A percentile compares a stretch with the other conserved stretches of the same genome.
These are phyloP conservation scores for Xerus inauris DNA, from an alignment of 2,113 vertebrate species.

Conservation along the genomic window DNA sequence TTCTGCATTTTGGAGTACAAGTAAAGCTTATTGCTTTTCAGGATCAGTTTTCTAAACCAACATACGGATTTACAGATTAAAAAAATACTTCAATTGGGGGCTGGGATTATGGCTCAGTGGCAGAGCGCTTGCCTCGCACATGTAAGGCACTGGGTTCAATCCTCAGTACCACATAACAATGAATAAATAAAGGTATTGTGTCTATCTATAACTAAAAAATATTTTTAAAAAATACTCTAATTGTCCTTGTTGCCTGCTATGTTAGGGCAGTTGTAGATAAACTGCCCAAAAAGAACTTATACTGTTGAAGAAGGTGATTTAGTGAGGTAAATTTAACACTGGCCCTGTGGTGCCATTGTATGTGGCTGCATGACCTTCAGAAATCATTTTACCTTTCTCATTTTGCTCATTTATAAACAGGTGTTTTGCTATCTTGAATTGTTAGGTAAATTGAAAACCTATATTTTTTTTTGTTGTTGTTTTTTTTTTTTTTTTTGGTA, in stretches of 20 bases:
- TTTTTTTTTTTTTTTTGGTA: no score
- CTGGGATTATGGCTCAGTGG: no score
- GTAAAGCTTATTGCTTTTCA: not conserved
- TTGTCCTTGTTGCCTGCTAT: not conserved
- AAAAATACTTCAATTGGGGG: constrained; percentile 16
- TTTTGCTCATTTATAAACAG: constrained; percentile 1
- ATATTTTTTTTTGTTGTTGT: no score
- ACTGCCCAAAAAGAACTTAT: not conserved
- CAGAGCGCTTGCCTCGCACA: no score
- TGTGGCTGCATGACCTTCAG: not conserved
- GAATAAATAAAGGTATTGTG: no score
- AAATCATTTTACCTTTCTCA: constrained; percentile 12
- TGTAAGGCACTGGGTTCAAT: no score
- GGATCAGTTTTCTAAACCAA: constrained; percentile 24
- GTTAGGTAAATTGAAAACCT: constrained; percentile 19
- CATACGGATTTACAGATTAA: not conserved
- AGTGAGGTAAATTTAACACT: not conserved
- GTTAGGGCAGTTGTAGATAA: not conserved
- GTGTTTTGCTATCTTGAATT: constrained; percentile 28
- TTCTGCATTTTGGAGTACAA: not conserved
- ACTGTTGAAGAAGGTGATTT: not conserved
- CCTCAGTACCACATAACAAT: no score
- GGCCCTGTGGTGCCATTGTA: not conserved
- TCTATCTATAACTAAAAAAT: no score
- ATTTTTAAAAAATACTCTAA: constrained; percentile 1